Base-by-base conservation (phyloP, 2,888 invertebrate genomes). In the Nemapogon koenigi region DNA sequence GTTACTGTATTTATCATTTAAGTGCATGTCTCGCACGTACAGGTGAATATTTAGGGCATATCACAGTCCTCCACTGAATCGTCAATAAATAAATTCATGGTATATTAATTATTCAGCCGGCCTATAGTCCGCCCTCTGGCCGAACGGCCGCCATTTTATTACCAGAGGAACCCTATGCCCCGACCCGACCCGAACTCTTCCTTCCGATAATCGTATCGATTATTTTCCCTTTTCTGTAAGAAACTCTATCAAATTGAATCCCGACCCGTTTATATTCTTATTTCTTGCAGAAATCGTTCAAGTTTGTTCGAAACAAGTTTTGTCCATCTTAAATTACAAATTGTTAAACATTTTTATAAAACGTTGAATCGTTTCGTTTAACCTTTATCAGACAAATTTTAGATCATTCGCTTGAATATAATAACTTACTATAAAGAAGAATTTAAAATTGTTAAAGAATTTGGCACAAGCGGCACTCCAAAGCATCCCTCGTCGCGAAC, bases 131-230 rank as follows among this genome's bases (percentile, higher is more conserved):
- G 27, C 28, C 37, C 25, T 25, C 28, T 16, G 45, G 18, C 42
- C 37, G 36, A 7, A 46, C n/a, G 44, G 39, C 33, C 25, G 49
- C 47, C 51, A 49, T 49, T 60, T 59, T 63, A 64, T 59, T 59
- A 58, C 58, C 55, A 52, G 51, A 46, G 55, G 53, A 55, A 50
- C 55, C 55, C 53, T 47, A 50, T 47, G 51, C 50, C 50, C 53
- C 50, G 50, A 40, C 46, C 48, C 53, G 52, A 53, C 52, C 52
- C 57, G 57, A 57, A 60, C 59, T 61, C 55, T 49, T 58, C 55
- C 54, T 53, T 51, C 47, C 56, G 56, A 61, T 65, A 62, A 66
- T 63, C 56, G 57, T 59, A 62, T 62, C 59, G 61, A 64, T 65
- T 63, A 59, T 56, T 58, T 57, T 57, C 55, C 52, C 49, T 53